These are phyloP conservation scores for Amphimallon solstitiale DNA, from an alignment of 2,888 invertebrate genomes.

Conservation along the genomic window DNA sequence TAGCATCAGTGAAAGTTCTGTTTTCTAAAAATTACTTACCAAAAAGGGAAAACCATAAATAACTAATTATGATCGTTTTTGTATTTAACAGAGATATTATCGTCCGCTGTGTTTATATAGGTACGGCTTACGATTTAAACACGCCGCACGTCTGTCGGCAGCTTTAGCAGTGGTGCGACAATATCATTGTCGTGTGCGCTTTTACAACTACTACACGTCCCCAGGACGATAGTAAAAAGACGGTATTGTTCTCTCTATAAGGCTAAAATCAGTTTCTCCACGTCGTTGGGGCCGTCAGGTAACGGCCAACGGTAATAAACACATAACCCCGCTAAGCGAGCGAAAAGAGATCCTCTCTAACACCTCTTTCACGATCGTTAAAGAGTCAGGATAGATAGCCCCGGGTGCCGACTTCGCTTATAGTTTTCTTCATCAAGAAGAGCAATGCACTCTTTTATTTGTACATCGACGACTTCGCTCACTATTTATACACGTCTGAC, in stretches of 20 bases:
- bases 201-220: constrained; percentile 15
- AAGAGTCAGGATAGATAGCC: constrained; percentile 49
- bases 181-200: constrained; percentile 15
- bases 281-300: constrained; percentile 6
- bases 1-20: no score
- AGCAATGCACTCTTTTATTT: constrained; percentile 43
- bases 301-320: constrained; percentile 36
- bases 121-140: not conserved
- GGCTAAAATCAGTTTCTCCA: constrained; percentile 38
- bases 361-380: constrained; percentile 53
- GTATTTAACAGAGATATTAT: not conserved
- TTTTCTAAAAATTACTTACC: no score
- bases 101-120: not conserved
- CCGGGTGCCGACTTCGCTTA: constrained; percentile 53
- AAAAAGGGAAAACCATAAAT: not conserved
- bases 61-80: not conserved
- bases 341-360: constrained; percentile 40
- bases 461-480: constrained; percentile 8
- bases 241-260: constrained; percentile 36
- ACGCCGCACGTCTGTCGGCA: not conserved
- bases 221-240: constrained; percentile 16
- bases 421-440: constrained; percentile 50
- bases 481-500: constrained; percentile 21
- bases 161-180: constrained; percentile 10
- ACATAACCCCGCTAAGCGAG: constrained; percentile 39